Evolutionary conservation across 1,140 invertebrate genomes (phyloP).

Genomic region (Melanaphis sacchari): DNA sequence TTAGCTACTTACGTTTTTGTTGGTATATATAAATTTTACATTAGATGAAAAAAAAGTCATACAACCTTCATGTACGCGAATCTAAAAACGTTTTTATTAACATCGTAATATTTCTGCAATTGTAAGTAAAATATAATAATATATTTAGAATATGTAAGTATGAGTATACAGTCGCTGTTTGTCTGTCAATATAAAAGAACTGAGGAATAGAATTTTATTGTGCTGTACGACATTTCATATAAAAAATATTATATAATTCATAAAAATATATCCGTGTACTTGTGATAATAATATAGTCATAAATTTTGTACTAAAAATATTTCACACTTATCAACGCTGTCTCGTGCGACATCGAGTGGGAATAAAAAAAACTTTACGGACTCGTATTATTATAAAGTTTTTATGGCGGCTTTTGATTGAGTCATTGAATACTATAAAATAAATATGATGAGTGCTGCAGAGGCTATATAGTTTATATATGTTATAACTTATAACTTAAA

Average conservation of each 20-base stretch:
- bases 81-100: background rate
- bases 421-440: background rate
- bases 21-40: background rate
- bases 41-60: background rate
- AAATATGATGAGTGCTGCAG: background rate
- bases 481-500: no score
- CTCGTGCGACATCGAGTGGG: background rate
- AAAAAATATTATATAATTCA: background rate
- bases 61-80: background rate
- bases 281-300: background rate
- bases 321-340: background rate
- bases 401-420: background rate
- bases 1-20: background rate
- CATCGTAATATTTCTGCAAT: background rate
- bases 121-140: background rate
- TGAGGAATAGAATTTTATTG: background rate
- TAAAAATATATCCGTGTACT: background rate
- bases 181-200: background rate
- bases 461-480: background rate
- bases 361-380: background rate
- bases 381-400: background rate
- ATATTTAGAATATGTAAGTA: no score
- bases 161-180: background rate
- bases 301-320: constrained; percentile 4
- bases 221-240: background rate